Conservation (phyloP, 1,140 invertebrate species). For the Drosophila persimilis region DNA sequence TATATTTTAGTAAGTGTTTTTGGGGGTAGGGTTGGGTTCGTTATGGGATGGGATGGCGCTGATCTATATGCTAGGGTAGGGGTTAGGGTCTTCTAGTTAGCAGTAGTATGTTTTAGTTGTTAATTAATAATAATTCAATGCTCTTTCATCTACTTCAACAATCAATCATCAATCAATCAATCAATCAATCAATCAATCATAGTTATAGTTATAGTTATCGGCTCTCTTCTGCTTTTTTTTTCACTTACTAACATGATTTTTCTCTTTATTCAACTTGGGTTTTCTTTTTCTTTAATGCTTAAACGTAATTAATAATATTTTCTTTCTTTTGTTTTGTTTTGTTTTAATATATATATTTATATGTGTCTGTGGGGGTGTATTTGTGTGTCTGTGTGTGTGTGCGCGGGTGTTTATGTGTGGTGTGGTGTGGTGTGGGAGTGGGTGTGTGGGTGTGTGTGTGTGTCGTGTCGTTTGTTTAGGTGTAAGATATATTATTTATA, state of each 20-base stretch:
- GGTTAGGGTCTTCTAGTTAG: conserved; percentile 35
- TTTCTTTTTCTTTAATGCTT: conserved; percentile 44
- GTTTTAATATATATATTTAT: conserved; percentile 73
- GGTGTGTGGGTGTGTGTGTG: conserved; percentile 16
- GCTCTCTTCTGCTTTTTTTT: conserved; percentile 44
- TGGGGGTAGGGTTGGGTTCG: conserved; percentile 4
- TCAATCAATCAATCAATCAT: no score
- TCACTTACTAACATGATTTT: conserved; percentile 72
- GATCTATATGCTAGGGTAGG: conserved; percentile 60
- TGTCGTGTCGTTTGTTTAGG: background rate
- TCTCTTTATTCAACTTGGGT: conserved; percentile 70
- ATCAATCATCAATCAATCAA: conserved; percentile 42
- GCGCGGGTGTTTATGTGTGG: background rate
- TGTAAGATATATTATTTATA: conserved; percentile 52
- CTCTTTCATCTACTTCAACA: conserved; percentile 51
- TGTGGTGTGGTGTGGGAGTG: conserved; percentile 5
- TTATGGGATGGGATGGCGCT: conserved; percentile 33
- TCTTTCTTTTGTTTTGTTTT: conserved; percentile 23
- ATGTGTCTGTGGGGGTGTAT: conserved; percentile 57
- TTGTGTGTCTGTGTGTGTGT: conserved; percentile 34
- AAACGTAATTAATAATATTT: conserved; percentile 78
- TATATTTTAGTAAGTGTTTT: no score
- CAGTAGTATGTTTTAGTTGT: conserved; percentile 64
- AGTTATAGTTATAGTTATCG: conserved; percentile 44
- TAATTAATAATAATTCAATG: conserved; percentile 67